These are phyloP conservation scores for Palythoa heliodiscus DNA, from an alignment of 92 coral and sea anemone genomes.

Conservation along the genomic window DNA sequence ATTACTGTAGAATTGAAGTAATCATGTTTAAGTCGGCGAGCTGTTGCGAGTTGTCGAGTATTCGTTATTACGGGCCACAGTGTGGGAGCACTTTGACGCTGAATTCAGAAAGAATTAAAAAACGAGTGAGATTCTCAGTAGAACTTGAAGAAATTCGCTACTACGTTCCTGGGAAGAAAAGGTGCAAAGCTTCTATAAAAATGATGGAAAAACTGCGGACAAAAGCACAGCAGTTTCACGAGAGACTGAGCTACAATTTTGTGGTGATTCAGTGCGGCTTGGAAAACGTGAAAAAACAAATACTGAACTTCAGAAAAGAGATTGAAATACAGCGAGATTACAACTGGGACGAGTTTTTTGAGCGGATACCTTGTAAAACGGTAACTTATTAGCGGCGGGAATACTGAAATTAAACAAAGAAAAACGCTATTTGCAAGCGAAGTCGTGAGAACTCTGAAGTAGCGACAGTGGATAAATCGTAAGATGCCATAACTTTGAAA, in stretches of 20 bases:
- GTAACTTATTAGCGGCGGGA: not conserved
- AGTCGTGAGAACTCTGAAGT: no score
- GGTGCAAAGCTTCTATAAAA: not conserved
- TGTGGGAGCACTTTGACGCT: not conserved
- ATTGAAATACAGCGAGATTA: not conserved
- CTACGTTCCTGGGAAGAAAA: conserved; percentile 48
- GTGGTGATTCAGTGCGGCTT: not conserved
- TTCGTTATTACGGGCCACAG: not conserved
- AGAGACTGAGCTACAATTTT: conserved; percentile 1
- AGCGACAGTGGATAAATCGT: no score
- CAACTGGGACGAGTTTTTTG: conserved; percentile 21
- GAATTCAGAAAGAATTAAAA: not conserved
- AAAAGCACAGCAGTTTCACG: not conserved
- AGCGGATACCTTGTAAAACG: not conserved
- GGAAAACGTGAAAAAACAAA: conserved; percentile 1
- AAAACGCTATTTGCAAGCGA: no score
- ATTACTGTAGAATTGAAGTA: not conserved
- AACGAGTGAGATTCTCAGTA: conserved; percentile 71
- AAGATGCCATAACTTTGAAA: no score
- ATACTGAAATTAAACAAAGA: no score
- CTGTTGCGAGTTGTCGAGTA: not conserved
- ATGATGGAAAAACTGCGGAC: not conserved
- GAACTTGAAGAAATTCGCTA: conserved; percentile 70
- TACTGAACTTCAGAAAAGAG: not conserved
- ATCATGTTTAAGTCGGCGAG: conserved; percentile 1